Conservation (phyloP, 2,888 invertebrate genomes). For the Branchellion lobata region DNA sequence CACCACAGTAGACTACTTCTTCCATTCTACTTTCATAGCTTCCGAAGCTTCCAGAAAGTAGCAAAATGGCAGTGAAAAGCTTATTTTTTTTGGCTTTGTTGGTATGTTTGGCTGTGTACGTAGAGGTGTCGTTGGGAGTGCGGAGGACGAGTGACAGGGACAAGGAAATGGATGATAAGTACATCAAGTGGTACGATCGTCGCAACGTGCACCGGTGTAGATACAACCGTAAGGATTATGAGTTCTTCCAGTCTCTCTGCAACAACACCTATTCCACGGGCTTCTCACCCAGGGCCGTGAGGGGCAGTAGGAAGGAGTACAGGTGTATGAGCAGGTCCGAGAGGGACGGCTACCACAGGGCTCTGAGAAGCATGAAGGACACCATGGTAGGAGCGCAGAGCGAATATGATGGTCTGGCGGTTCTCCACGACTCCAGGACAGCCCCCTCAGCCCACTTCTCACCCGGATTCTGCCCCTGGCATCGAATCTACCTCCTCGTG, state of each 20-base stretch:
- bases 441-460: slow-evolving; percentile 27
- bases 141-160: slow-evolving; percentile 25
- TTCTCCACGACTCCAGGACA: slow-evolving; percentile 17
- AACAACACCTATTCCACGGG: background rate
- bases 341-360: slow-evolving; percentile 28
- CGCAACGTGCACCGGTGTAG: background rate
- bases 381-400: slow-evolving; percentile 5
- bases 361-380: slow-evolving; percentile 18
- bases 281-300: background rate
- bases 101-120: no score
- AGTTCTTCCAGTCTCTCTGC: slow-evolving; percentile 15
- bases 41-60: no score
- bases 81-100: no score
- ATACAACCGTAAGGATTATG: slow-evolving; percentile 7
- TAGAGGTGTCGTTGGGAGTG: background rate
- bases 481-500: slow-evolving; percentile 19
- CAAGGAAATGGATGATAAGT: background rate
- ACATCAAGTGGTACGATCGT: background rate
- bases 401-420: slow-evolving; percentile 14
- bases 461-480: slow-evolving; percentile 34
- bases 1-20: no score
- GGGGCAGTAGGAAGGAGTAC: slow-evolving; percentile 30
- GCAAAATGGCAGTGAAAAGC: no score
- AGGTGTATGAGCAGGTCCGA: slow-evolving; percentile 26
- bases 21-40: no score